Percentiles rank a stretch among this genome's conserved stretches.
phyloP scores from a whole-genome alignment of 2,113 vertebrate species.

The Eulemur rufifrons region DNA sequence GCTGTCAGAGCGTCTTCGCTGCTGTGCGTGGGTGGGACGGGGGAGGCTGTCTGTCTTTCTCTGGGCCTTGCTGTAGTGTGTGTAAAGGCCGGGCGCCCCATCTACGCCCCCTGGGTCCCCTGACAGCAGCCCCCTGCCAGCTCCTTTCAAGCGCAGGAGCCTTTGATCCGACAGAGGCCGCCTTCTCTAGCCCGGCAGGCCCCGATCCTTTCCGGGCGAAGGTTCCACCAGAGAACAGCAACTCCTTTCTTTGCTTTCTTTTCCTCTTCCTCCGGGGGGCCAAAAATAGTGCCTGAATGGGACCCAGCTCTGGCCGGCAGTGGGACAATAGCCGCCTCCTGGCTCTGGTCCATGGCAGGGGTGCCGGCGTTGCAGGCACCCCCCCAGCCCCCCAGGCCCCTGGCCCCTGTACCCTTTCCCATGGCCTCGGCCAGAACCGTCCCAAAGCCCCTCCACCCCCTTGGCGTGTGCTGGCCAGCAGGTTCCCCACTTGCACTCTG shows the following conservation, averaged over 20 bases:
- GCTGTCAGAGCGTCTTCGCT: rapidly evolving
- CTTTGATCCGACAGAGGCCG: background rate
- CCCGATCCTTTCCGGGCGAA: background rate
- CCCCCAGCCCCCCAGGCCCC: background rate
- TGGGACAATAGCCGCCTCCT: slow-evolving; percentile 67
- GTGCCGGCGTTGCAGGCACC: background rate
- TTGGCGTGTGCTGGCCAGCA: background rate
- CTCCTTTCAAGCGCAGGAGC: background rate
- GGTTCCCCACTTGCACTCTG: background rate
- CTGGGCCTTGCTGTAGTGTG: background rate
- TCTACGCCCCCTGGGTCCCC: background rate
- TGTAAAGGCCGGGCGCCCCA: background rate
- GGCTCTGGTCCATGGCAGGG: background rate
- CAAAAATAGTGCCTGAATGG: slow-evolving; percentile 75
- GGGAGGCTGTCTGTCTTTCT: background rate
- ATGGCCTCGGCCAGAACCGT: background rate
- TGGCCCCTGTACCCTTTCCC: slow-evolving; percentile 38
- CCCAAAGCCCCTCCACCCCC: background rate
- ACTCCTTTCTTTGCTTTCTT: slow-evolving; percentile 78
- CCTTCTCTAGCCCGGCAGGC: slow-evolving; percentile 8
- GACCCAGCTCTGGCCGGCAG: slow-evolving; percentile 2
- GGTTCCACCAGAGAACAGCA: slow-evolving; percentile 63
- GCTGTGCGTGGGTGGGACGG: background rate
- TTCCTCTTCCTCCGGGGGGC: slow-evolving; percentile 73
- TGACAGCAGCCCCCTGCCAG: background rate